Evolutionary conservation across 2,113 vertebrate species (phyloP), one percentile per base, ranked within the genome.

Genomic region (Seriola dumerili): DNA sequence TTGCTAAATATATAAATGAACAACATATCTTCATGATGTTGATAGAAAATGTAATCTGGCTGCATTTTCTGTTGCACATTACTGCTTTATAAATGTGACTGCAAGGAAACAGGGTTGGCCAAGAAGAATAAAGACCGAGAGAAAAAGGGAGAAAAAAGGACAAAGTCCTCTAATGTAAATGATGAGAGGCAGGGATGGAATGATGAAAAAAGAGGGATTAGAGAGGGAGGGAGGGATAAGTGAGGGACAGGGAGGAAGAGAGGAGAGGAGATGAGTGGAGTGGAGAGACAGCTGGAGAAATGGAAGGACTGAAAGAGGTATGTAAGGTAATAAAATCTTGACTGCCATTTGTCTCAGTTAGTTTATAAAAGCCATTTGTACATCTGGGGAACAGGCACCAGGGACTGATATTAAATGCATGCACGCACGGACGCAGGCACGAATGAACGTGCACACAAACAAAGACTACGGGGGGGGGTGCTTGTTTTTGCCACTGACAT

Each of bases 361-460:
- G 94, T 96, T 97, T 96, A 97, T 95, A 96, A 96, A 97, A 96
- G 95, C 93, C 94, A 93, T 90, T 94, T 83, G 95, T 95, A 95
- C 95, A 96, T 96, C 95, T 96, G 95, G 94, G 88, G 78, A 92
- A 89, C 81, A 73, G 89, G 90, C 95, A 93, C 94, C 90, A 88
- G 90, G 50, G 93, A 96, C 93, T 95, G 95, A 95, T 95, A 96
- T 55, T 63, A 66, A 95, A 96, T 90, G 93, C 91, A 92, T 92
- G 96, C 89, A 94, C 95, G 29, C 59, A 75, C 58, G 77, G 66
- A 75, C 34, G 65, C 66, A 71, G 6, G 8, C 44, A 46, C 44
- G 29, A 29, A 29, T 29, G 29, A 29, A 29, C 2, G 29, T 29
- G 2, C 29, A 29, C 29, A 13, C 44, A 14, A 80, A 71, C 46